Base-by-base conservation (phyloP, 2,888 invertebrate species). In the Cantharis rufa region DNA sequence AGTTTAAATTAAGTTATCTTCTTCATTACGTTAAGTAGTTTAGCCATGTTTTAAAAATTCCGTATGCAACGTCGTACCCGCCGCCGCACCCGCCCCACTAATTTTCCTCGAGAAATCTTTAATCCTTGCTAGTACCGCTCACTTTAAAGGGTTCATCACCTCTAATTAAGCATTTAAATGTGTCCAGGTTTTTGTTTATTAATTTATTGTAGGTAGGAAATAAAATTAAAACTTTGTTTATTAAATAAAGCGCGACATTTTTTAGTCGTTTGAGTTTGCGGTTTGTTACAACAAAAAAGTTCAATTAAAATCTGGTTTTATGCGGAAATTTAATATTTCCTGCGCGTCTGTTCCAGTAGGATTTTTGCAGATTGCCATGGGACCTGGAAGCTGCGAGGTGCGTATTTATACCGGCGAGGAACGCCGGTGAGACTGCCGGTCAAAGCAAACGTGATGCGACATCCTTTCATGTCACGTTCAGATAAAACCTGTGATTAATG, bases 401-500 rank as follows among this genome's bases (percentile, higher is more conserved):
- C 81, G 83, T 78, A 78, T 79, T 79, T 77, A 77, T 77, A 77
- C 77, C 70, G 73, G 72, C 68, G 76, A 78, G 74, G 62, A 79
- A 75, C 82, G 80, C 81, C 83, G 83, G 83, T 82, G 82, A 82
- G 83, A 82, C 81, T 79, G 77, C 78, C 84, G 84, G 83, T 84
- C 84, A 83, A 83, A 82, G 83, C 81, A 80, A 82, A 84, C 83
- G 84, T 84, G 85, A 86, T 83, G 84, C 83, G 84, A 85, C 86
- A 85, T 86, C 87, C 85, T 86, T 87, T 86, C 86, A 86, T 83
- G 86, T 87, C 87, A 86, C 86, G 87, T 86, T 84, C 85, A 86
- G 86, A 86, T 86, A 86, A 86, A 86, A 85, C 86, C 84, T 78
- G 85, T 87, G 87, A 87, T 87, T 87, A 87, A 87, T 87, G 86